Base-by-base conservation (phyloP, 1,140 invertebrate species). In the Centruroides vittatus region DNA sequence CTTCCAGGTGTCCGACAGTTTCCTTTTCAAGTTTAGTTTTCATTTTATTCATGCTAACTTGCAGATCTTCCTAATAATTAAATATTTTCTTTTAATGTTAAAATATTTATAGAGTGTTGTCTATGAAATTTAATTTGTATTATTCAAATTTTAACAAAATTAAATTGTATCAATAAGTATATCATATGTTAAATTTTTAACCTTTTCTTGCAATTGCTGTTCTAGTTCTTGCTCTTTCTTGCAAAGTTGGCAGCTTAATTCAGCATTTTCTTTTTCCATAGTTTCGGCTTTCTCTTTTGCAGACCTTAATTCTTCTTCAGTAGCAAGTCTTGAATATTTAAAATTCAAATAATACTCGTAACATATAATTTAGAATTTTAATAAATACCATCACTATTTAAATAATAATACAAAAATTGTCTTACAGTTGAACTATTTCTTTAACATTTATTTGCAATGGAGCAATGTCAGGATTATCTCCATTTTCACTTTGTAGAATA, bases 191-290 rank as follows among this genome's bases (percentile, higher is more conserved):
- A 41, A 6, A 41, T 41, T 41, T 41, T 41, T 58, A 47, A 35
- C 82, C 72, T 90, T 90, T 77, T 95, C 91, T 70, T 94, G 89
- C 53, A 82, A 84, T 70, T 85, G 81, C 65, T 89, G 78, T 76
- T 95, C 92, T 61, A 93, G 75, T 72, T 95, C 92, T 73, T 93
- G 88, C 73, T 97, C 92, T 76, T 93, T 95, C 69, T 93, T 92
- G 3, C 88, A 84, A 36, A 96, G 74, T 70, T 85, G 84, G 9
- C 84, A 85, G 34, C 86, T 83, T 69, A 96, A 80, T 61, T 95
- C 90, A 3, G 83, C 83, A 72, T 93, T 93, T 71, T 93, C 89
- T 66, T 84, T 86, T 71, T 93, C 89, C 57, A 95, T 69, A 70
- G 89, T 88, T 58, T 92, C 86, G 0, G 92, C 86, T 70, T 91